Percentiles rank a stretch among this genome's conserved stretches.
Conservation (phyloP, 2,797 vertebrate genomes). For the Sternotherus odoratus region DNA sequence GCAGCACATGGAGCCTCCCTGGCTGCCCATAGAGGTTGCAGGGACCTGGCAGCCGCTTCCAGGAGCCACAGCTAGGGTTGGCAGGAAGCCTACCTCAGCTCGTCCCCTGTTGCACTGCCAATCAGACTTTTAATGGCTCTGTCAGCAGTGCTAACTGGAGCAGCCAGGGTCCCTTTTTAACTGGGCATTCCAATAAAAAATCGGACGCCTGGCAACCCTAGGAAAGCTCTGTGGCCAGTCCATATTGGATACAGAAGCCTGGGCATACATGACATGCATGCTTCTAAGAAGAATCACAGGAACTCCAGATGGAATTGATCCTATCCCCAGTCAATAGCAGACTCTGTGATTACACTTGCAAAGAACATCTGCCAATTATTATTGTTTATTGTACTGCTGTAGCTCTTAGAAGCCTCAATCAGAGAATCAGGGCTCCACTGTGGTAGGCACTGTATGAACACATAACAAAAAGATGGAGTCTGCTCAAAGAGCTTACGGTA, state of each 20-base stretch:
- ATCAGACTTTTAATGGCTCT: too few relatives aligned
- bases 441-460: not conserved
- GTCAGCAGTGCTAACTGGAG: too few relatives aligned
- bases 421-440: not conserved
- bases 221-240: too few relatives aligned
- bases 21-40: too few relatives aligned
- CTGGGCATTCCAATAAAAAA: too few relatives aligned
- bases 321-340: not conserved
- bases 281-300: not conserved
- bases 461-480: not conserved
- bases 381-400: not conserved
- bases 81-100: too few relatives aligned
- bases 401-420: not conserved
- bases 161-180: too few relatives aligned
- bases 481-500: not conserved
- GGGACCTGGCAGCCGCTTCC: too few relatives aligned
- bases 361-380: not conserved
- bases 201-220: too few relatives aligned
- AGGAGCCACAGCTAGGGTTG: too few relatives aligned
- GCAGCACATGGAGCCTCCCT: too few relatives aligned
- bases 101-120: too few relatives aligned
- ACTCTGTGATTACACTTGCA: not conserved
- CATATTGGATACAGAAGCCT: not conserved
- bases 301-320: not conserved
- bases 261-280: not conserved